Conservation (phyloP, 2,888 invertebrate genomes). For the Aleiodes testaceus region DNA sequence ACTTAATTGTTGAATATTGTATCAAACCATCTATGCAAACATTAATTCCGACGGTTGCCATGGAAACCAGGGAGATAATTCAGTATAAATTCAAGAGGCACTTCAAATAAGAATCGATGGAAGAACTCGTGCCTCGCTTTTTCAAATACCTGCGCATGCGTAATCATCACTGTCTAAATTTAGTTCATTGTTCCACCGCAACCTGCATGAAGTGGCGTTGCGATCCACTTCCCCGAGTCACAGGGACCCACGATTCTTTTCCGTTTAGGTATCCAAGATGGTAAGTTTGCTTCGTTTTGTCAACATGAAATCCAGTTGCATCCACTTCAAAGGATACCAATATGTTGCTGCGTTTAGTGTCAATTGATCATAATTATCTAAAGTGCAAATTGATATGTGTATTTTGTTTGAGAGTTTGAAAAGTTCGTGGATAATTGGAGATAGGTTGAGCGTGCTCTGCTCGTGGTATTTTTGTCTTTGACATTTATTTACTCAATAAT, state of each 20-base stretch:
- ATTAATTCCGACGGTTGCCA: too few relatives aligned
- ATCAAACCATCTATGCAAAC: too few relatives aligned
- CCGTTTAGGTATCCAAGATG: conserved; percentile 65
- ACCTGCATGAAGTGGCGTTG: conserved; percentile 45
- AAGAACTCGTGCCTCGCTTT: background rate
- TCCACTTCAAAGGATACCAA: conserved; percentile 48
- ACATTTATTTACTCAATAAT: conserved; percentile 33
- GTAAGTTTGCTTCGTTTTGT: conserved; percentile 61
- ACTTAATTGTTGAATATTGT: too few relatives aligned
- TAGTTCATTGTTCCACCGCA: conserved; percentile 2
- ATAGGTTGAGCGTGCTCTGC: conserved; percentile 41
- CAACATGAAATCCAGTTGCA: conserved; percentile 60
- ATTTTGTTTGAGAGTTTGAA: conserved; percentile 47
- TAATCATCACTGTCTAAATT: background rate
- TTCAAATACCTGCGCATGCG: conserved; percentile 1
- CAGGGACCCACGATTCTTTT: conserved; percentile 58
- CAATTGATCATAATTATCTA: conserved; percentile 50
- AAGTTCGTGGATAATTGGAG: conserved; percentile 31
- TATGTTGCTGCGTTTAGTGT: conserved; percentile 32
- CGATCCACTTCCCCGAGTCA: conserved; percentile 44
- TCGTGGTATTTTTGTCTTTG: conserved; percentile 37
- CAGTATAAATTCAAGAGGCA: too few relatives aligned
- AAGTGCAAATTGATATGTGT: conserved; percentile 52
- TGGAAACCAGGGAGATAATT: too few relatives aligned
- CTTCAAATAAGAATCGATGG: background rate